These are phyloP conservation scores for Lordiphosa andalusiaca DNA, from an alignment of 2,888 invertebrate genomes.

Conservation along the genomic window DNA sequence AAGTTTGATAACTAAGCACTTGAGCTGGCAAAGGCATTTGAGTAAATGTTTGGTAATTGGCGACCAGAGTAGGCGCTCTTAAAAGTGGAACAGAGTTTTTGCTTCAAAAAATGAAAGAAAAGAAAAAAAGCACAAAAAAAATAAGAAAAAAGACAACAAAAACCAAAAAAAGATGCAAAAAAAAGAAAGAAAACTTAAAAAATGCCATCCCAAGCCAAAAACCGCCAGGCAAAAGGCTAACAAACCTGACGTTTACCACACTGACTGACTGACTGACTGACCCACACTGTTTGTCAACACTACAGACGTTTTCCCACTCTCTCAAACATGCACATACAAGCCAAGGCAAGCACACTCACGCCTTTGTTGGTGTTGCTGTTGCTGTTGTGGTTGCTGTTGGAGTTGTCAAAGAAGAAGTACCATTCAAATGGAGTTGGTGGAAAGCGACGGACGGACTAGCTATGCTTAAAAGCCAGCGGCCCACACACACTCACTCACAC, in stretches of 20 bases:
- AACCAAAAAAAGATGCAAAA: not conserved
- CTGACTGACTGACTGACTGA: no score
- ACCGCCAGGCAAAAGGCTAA: not conserved
- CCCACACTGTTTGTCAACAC: no score
- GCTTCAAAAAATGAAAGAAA: conserved; percentile 4
- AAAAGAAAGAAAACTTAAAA: not conserved
- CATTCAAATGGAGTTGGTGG: conserved; percentile 34
- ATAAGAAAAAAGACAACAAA: not conserved
- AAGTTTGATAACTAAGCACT: not conserved
- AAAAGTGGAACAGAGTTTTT: conserved; percentile 15
- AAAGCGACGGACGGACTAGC: no score
- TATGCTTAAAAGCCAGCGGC: no score
- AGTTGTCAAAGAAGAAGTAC: no score
- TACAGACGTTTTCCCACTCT: conserved; percentile 6
- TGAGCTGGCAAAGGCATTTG: conserved; percentile 49
- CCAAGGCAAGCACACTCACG: conserved; percentile 8
- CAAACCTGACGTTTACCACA: not conserved
- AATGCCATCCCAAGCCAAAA: not conserved
- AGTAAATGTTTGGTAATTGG: not conserved
- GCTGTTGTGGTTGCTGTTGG: conserved; percentile 24
- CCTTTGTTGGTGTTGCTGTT: conserved; percentile 17
- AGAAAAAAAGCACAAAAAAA: not conserved
- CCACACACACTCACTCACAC: no score
- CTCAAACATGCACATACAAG: conserved; percentile 17
- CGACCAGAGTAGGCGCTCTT: not conserved